phyloP scores from a whole-genome alignment of 2,113 vertebrate genomes.

The Barnardius zonarius region DNA sequence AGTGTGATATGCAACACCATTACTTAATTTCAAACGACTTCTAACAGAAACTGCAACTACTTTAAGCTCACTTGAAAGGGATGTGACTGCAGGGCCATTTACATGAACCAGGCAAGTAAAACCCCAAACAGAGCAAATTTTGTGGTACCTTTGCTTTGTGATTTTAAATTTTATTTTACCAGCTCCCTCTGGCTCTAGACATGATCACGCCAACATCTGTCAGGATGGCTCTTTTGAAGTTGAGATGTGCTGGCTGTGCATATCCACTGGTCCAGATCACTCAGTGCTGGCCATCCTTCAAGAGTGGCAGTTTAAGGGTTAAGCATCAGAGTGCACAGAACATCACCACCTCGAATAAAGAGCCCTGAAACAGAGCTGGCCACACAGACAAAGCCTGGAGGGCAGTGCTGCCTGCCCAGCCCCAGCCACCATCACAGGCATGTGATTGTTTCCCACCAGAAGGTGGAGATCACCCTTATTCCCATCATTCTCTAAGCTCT shows the following conservation, averaged over 20 bases:
- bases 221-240: neutral
- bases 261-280: neutral
- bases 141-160: neutral
- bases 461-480: neutral
- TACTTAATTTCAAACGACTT: neutral
- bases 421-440: neutral
- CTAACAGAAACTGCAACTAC: neutral
- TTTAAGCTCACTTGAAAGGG: neutral
- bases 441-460: neutral
- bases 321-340: neutral
- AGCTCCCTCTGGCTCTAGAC: neutral
- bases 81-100: neutral
- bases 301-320: neutral
- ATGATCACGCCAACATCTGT: no score
- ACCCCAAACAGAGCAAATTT: neutral
- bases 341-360: neutral
- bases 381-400: neutral
- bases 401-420: neutral
- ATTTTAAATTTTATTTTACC: neutral
- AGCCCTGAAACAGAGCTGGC: neutral
- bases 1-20: neutral
- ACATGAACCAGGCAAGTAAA: neutral
- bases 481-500: neutral
- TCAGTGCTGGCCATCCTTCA: neutral
- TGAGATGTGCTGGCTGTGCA: rapidly evolving